Conservation (phyloP, 2,113 vertebrate genomes). For the Elaphurus davidianus region DNA sequence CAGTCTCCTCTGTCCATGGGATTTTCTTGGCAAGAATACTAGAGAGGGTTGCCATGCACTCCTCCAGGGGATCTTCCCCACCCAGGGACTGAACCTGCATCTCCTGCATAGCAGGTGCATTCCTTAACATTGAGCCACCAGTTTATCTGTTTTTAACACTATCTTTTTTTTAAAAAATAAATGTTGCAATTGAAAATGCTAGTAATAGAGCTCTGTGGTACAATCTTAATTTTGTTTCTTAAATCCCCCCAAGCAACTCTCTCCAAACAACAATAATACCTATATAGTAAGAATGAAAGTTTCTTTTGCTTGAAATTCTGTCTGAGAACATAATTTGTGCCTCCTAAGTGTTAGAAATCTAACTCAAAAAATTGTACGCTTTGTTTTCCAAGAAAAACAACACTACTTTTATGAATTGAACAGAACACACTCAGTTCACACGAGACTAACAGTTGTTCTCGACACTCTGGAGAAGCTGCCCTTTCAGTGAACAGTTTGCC, state of each 20-base stretch:
- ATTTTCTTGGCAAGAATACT: not conserved
- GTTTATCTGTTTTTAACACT: not conserved
- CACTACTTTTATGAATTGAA: constrained; percentile 44
- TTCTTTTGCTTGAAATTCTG: constrained; percentile 26
- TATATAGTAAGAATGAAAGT: constrained; percentile 25
- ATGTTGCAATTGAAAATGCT: constrained; percentile 33
- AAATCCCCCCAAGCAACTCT: not conserved
- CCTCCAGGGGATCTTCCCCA: not conserved
- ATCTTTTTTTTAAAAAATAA: accelerated
- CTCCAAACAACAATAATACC: not conserved
- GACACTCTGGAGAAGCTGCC: constrained; percentile 42
- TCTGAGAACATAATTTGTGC: constrained; percentile 18
- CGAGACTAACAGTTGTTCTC: constrained; percentile 65
- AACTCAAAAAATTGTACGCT: not conserved
- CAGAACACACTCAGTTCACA: constrained; percentile 71
- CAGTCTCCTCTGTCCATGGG: not conserved
- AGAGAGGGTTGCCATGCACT: not conserved
- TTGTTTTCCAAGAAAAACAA: constrained; percentile 65
- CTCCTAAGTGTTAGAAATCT: not conserved
- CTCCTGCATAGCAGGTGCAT: not conserved
- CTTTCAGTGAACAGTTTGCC: constrained; percentile 62
- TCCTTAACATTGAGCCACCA: accelerated
- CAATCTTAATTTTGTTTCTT: not conserved
- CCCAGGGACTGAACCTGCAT: not conserved
- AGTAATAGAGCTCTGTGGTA: not conserved